Evolutionary conservation across 1,140 invertebrate species (phyloP), one percentile per base, ranked within the genome.

Genomic region (Bombus superbus): DNA sequence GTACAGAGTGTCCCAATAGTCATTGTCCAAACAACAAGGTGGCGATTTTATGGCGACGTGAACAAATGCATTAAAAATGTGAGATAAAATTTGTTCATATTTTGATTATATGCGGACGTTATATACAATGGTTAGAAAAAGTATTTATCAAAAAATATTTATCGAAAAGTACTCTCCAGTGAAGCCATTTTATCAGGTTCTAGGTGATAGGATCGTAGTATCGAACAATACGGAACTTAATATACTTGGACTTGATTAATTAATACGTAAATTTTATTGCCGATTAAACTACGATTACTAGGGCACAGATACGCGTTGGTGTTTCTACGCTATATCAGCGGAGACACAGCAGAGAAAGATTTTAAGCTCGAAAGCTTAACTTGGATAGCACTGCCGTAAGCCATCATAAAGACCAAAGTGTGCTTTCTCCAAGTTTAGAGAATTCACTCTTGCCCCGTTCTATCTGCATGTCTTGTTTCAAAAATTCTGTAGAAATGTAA

Each of bases 351-450:
- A 35, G 32, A 25, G 72, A 74, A 53, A 53, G n/a, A 53, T 75
- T 44, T 74, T 74, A 74, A 74, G 73, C 73, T 75, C 2, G 8
- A 32, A 13, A 35, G 73, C 73, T 75, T 53, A 53, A 53, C 42
- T 47, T 18, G 73, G 44, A 35, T 75, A 53, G 32, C 18, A 35
- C 10, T 6, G 42, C 1, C 22, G 73, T 53, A 35, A 53, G 44
- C 44, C 5, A 53, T 75, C 32, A 35, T 25, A 35, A 35, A 75
- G 73, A 35, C 73, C 25, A 32, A 74, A 74, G 32, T 11, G 22
- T 32, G 71, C 42, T 47, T 75, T 42, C 73, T 75, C 32, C 4
- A 11, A 47, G 73, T 75, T 53, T 6, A 53, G 22, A 35, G 44
- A 35, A 11, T 53, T 13, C 72, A 32, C 40, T 15, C 40, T 74